phyloP scores from a whole-genome alignment of 1,140 invertebrate genomes.

The Leptopilina boulardi region DNA sequence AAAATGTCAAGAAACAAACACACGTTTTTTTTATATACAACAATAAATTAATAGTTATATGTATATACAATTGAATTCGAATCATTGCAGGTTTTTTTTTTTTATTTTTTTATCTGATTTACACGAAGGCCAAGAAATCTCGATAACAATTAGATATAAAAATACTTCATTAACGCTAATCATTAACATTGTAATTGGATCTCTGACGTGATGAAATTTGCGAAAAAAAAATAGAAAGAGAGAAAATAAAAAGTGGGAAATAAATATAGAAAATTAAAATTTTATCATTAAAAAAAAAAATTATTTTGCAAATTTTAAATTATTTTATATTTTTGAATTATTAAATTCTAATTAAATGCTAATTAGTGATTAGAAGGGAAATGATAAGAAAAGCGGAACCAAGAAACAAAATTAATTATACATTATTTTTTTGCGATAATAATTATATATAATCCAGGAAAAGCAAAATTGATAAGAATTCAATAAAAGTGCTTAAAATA shows the following conservation, averaged over 20 bases:
- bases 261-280: background rate
- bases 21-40: too few species aligned
- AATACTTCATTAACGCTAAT: conserved; percentile 4
- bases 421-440: too few species aligned
- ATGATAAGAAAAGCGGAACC: too few species aligned
- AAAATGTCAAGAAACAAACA: too few species aligned
- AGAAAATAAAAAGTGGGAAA: background rate
- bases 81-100: background rate
- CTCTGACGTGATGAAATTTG: background rate
- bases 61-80: background rate
- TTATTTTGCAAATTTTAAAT: too few species aligned
- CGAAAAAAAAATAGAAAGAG: background rate
- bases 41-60: conserved; percentile 18
- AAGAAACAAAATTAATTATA: too few species aligned
- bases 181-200: background rate
- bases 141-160: conserved; percentile 8
- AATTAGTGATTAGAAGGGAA: too few species aligned
- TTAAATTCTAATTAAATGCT: too few species aligned
- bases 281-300: background rate
- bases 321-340: too few species aligned
- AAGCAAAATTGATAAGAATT: too few species aligned
- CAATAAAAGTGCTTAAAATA: too few species aligned
- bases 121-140: background rate
- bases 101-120: background rate
- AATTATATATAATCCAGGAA: too few species aligned